phyloP scores from a whole-genome alignment of 2,113 vertebrate species.

The Picathartes gymnocephalus region DNA sequence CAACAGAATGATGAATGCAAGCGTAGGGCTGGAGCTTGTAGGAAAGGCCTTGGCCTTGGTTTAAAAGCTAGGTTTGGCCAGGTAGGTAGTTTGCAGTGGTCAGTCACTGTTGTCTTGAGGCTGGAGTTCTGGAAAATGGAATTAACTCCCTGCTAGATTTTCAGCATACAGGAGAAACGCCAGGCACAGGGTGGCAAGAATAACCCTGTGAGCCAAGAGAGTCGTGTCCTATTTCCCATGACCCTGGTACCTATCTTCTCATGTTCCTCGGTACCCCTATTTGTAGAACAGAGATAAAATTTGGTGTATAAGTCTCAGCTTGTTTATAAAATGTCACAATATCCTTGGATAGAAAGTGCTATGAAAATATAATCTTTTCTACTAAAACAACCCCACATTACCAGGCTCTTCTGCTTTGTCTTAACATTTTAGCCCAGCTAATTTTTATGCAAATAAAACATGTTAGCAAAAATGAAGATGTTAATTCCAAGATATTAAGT shows the following conservation, averaged over 20 bases:
- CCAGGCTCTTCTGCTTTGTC: background rate
- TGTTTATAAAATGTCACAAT: constrained; percentile 38
- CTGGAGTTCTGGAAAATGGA: background rate
- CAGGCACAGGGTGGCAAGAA: background rate
- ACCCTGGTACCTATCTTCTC: background rate
- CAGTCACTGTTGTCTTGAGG: background rate
- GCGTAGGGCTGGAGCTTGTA: background rate
- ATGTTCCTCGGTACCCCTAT: background rate
- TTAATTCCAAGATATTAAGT: background rate
- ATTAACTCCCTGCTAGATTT: background rate
- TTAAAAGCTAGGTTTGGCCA: background rate
- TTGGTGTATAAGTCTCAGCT: background rate
- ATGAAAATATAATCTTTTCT: background rate
- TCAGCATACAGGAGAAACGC: background rate
- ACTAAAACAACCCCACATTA: background rate
- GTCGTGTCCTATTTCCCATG: background rate
- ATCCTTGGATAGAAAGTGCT: background rate
- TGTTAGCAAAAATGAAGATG: background rate
- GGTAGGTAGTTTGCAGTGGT: background rate
- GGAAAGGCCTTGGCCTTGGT: background rate
- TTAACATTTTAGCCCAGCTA: background rate
- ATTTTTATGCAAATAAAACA: background rate
- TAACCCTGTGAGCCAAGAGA: background rate
- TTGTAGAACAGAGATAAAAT: constrained; percentile 23
- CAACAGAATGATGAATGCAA: background rate